Evolutionary conservation across 2,888 invertebrate genomes (phyloP), one percentile per base, ranked within the genome.

Genomic region (Pseudanteris insignis): DNA sequence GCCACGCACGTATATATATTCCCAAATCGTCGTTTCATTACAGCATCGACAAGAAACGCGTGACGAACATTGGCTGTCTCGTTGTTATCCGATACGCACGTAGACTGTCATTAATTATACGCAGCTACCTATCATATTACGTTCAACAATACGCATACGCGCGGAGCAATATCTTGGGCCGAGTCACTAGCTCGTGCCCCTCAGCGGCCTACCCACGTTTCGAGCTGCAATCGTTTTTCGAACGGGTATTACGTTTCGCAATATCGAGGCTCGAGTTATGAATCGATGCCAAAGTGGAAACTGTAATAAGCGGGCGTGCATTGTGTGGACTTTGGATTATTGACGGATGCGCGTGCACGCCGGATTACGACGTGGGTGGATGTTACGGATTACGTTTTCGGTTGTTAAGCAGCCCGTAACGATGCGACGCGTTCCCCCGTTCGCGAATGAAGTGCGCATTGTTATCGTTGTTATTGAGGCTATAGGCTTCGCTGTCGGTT

Each of bases 371-470:
- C 51, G 48, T 64, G 67, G 65, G 58, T 65, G 57, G 68, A 64
- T 65, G 63, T 50, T 57, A 54, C 54, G 70, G 69, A 72, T 74
- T 73, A 70, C 55, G 63, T 55, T 61, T 66, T 34, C 48, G 66
- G 54, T 70, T 64, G 72, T 71, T 71, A 74, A 73, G 71, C 67
- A 70, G 67, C 51, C 64, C 57, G 69, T 66, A 67, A 70, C 65
- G 64, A 64, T 41, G 61, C 38, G 15, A 12, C 41, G 26, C 38
- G 47, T 26, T 41, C 58, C 41, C 44, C 38, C 25, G 29, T 6
- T 3, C 30, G 13, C 28, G 55, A 57, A 57, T 61, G 55, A 61
- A 63, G 58, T 54, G 57, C 14, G 48, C 59, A 51, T 60, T 59
- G 55, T 59, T 57, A 46, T 40, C 59, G 36, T 53, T 57, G 33